Conservation (phyloP, 2,888 invertebrate species). For the Athalia circularis region DNA sequence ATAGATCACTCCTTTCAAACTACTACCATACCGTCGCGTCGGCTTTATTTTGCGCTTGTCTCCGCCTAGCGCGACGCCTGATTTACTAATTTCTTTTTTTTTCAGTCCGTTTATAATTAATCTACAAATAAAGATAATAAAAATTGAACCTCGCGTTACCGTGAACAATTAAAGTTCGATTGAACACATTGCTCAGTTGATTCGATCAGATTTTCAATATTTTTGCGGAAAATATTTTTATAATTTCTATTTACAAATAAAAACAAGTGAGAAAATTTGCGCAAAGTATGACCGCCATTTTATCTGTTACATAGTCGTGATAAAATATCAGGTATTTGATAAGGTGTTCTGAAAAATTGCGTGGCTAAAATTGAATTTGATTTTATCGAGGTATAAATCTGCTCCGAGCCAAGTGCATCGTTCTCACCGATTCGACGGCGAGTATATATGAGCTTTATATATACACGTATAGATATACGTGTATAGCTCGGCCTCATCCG, state of each 20-base stretch:
- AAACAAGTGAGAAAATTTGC: no score
- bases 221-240: no score
- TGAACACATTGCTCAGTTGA: no score
- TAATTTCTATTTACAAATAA: no score
- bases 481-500: background rate
- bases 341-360: constrained; percentile 26
- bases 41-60: background rate
- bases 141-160: background rate
- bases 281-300: background rate
- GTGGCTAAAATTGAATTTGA: constrained; percentile 39
- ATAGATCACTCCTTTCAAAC: constrained; percentile 8
- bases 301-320: background rate
- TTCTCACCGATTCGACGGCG: constrained; percentile 28
- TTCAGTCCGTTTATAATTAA: no score
- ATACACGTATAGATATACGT: background rate
- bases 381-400: constrained; percentile 43
- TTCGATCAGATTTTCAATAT: no score
- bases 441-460: background rate
- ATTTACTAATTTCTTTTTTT: no score
- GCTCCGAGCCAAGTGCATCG: constrained; percentile 36
- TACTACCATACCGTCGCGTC: background rate
- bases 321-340: background rate
- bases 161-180: no score
- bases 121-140: background rate
- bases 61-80: background rate